Base-by-base conservation (phyloP, 1,140 invertebrate genomes). In the Brachionus manjavacas region DNA sequence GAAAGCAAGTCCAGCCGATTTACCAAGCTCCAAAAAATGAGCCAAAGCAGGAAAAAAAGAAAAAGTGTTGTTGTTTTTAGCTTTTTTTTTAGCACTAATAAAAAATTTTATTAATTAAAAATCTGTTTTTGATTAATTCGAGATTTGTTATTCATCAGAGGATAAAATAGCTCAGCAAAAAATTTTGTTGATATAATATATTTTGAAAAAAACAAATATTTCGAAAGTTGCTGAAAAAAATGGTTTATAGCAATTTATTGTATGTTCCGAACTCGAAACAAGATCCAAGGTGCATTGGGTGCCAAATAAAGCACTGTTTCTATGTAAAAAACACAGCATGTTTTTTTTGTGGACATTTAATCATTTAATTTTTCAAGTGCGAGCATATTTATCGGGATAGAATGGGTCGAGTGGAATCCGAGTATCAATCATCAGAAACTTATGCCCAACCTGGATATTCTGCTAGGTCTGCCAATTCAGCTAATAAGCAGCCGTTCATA, bases 51-150 rank as follows among this genome's bases (percentile, higher is more conserved):
- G 41, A 76, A 76, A 76, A 76, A 49, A 76, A 76, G 23, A 76
- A 76, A 76, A 49, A 46, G 31, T 76, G 72, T 76, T 76, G 72
- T 28, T 76, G 72, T 49, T 76, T 46, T 76, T 76, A 76, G 43
- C 43, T 20, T 16, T 4, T 72, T 72, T 72, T 72, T 72, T 43
- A 3, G 0, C 25, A 28, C 23, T 52, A 41, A 74, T 41, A 41
- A 74, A 60, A 7, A 23, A 60, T 25, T 43, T 74, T 74, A 16
- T 43, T 41, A 43, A 41, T 74, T 74, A 43, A 74, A 74, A 31
- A 31, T 31, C 3, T 23, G 31, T 31, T 31, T 35, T 68, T 68
- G 31, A 68, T 68, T 68, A 68, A 68, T 14, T 39, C 6, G 66
- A 68, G 66, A 31, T 28, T 68, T 68, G 25, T 9, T 16, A 20